These are phyloP conservation scores for Chrosomus eos DNA, from an alignment of 2,797 vertebrate species.

Conservation along the genomic window DNA sequence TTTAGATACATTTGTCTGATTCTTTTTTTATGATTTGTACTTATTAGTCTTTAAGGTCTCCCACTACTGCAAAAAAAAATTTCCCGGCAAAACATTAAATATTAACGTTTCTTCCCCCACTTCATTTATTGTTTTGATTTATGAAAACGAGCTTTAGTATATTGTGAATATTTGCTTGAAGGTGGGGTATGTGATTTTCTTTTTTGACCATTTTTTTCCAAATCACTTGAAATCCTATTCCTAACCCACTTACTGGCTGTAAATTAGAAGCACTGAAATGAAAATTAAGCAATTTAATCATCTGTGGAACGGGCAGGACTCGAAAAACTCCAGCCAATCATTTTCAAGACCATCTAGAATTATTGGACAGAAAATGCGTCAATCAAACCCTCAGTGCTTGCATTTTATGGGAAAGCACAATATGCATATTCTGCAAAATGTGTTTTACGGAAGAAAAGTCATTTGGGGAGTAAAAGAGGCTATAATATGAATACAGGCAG, in stretches of 20 bases:
- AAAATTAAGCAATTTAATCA: no score
- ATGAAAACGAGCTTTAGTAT: background rate
- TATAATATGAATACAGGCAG: background rate
- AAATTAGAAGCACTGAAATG: no score
- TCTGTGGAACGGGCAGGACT: no score
- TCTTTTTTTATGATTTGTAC: background rate
- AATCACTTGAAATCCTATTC: no score
- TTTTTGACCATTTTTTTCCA: no score
- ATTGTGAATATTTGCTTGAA: background rate
- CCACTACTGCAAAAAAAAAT: background rate
- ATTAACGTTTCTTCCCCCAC: no score
- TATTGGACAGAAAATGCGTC: no score
- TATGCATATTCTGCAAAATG: background rate
- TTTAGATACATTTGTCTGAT: background rate
- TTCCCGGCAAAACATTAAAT: no score
- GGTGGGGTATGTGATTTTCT: no score
- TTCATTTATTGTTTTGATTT: background rate
- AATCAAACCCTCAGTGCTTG: background rate
- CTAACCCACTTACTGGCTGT: no score
- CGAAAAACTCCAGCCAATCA: no score
- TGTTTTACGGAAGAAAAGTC: background rate
- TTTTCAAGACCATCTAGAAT: no score
- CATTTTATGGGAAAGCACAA: background rate
- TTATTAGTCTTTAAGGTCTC: background rate
- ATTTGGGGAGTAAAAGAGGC: background rate